Percentiles rank a stretch among this genome's conserved stretches.
These are phyloP conservation scores for Epirrita christyi DNA, from an alignment of 2,888 invertebrate species.

Conservation along the genomic window DNA sequence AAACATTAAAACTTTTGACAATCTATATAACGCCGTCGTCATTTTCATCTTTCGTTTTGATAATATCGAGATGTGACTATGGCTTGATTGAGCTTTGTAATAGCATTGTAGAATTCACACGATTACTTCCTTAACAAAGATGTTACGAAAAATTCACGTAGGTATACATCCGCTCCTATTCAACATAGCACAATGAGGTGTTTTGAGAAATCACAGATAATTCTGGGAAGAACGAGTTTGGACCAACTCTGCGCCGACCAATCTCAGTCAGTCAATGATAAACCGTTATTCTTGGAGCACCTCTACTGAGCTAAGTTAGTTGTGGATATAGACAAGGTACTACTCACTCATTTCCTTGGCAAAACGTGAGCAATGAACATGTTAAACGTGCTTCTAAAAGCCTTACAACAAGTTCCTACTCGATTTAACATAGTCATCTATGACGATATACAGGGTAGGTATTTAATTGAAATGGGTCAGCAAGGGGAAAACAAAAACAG, in stretches of 20 bases:
- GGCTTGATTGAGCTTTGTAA: conserved; percentile 32
- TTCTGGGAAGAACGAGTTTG: conserved; percentile 56
- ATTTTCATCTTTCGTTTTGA: neutral
- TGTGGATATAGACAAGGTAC: too few species aligned
- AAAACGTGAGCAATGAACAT: neutral
- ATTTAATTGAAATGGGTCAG: too few species aligned
- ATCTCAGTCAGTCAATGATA: conserved; percentile 1
- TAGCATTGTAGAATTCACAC: conserved; percentile 64
- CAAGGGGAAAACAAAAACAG: too few species aligned
- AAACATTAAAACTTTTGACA: too few species aligned
- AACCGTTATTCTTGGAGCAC: neutral
- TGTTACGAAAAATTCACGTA: conserved; percentile 72
- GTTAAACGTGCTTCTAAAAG: conserved; percentile 7
- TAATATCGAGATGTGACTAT: neutral
- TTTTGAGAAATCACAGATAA: conserved; percentile 64
- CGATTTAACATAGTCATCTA: neutral
- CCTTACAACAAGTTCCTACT: neutral
- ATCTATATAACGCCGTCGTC: too few species aligned
- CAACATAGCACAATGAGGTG: conserved; percentile 63
- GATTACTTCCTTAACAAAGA: conserved; percentile 78
- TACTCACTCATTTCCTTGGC: neutral
- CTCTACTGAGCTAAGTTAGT: too few species aligned
- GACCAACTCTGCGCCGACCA: conserved; percentile 19
- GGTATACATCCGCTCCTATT: conserved; percentile 69
- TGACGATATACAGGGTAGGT: conserved; percentile 3